Evolutionary conservation across 1,140 invertebrate species (phyloP), one percentile per base, ranked within the genome.

Genomic region (Lepidurus packardi): DNA sequence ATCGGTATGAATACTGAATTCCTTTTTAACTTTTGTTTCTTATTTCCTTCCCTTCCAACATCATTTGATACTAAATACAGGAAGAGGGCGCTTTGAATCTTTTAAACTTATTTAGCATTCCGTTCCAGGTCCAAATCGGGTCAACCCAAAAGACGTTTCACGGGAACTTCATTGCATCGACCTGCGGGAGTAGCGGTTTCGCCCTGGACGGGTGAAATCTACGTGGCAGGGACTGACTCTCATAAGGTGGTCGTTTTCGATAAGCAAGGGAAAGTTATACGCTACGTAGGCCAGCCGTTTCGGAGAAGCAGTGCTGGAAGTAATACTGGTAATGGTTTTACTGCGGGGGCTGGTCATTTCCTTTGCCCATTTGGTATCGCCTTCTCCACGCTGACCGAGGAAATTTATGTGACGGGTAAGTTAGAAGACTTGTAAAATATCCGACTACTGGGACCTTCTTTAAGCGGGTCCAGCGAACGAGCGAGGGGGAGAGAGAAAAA

Each of bases 341-440:
- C 73, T 34, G 73, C 41, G 82, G 80, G 3, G 82, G 47, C 41
- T 73, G 75, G 65, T 73, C 84, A 88, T 81, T 87, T 88, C 80
- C 86, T 91, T 80, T 91, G 89, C 79, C 89, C 91, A 10, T 88
- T 90, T 1, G 90, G 90, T 42, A 86, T 93, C 25, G 89, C 90
- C 6, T 91, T 91, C 79, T 89, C 88, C 80, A 86, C 86, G 75
- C 85, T 85, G 43, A 83, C 87, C 1, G 87, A 89, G 44, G 88
- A 90, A 82, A 87, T 92, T 73, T 90, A 89, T 81, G 87, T 92
- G 24, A 88, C 90, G 82, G 88, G 88, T 85, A 79, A n/a, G 74
- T 24, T 43, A 25, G 45, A 24, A 77, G 10, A 10, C 42, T 16
- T 9, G 43, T 43, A 16, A 47, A 44, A 76, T 44, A 44, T 47